These are phyloP conservation scores for Unio pictorum DNA, from an alignment of 2,888 invertebrate genomes.

Conservation along the genomic window DNA sequence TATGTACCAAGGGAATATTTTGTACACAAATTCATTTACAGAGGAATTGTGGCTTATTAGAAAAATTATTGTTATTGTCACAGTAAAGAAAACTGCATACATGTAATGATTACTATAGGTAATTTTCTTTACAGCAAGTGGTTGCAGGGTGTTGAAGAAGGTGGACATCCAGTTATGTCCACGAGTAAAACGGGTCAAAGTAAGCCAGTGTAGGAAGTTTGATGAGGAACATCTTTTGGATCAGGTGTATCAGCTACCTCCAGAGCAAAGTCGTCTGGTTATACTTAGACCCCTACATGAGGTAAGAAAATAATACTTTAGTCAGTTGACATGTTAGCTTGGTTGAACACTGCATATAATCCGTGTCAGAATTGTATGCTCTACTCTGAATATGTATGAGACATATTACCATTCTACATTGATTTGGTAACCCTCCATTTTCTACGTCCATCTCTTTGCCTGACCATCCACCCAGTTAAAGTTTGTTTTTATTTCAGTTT, in stretches of 20 bases:
- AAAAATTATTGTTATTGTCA: too few species aligned
- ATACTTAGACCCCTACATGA: slow-evolving; percentile 47
- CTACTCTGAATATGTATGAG: background rate
- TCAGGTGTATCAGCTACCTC: slow-evolving; percentile 24
- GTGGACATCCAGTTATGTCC: slow-evolving; percentile 37
- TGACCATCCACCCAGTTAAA: too few species aligned
- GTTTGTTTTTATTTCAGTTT: too few species aligned
- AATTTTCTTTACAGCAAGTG: slow-evolving; percentile 6
- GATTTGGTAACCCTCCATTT: too few species aligned
- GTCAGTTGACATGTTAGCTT: background rate
- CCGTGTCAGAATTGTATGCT: background rate
- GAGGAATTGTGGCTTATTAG: too few species aligned
- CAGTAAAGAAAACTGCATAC: too few species aligned
- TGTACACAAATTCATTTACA: too few species aligned
- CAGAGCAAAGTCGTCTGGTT: slow-evolving; percentile 36
- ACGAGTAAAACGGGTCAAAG: slow-evolving; percentile 31
- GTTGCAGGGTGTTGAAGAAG: slow-evolving; percentile 49
- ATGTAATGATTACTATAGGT: too few species aligned
- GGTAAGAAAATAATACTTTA: slow-evolving; percentile 18
- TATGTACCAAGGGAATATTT: too few species aligned
- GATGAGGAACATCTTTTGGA: slow-evolving; percentile 38
- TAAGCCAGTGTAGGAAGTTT: slow-evolving; percentile 53
- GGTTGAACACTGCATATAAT: background rate
- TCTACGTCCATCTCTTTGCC: too few species aligned
- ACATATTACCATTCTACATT: background rate